Percentiles rank a stretch among this genome's conserved stretches.
phyloP scores from a whole-genome alignment of 2,113 vertebrate species.

The Microtus richardsoni region DNA sequence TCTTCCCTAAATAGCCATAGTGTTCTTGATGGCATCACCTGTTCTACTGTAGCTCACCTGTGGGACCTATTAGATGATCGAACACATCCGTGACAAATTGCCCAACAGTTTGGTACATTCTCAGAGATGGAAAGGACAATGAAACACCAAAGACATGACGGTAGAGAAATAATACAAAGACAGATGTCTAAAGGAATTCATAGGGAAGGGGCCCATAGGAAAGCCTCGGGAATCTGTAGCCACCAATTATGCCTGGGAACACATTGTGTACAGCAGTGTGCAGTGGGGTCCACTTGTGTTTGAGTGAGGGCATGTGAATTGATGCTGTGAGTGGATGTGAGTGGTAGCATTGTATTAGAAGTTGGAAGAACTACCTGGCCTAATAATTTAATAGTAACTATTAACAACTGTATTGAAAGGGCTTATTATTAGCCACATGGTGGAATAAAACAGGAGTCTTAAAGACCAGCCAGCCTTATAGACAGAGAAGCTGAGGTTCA shows the following conservation, averaged over 20 bases:
- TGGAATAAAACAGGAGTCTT: background rate
- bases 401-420: background rate
- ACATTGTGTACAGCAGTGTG: background rate
- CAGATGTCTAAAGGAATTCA: background rate
- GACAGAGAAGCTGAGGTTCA: background rate
- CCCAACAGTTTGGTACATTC: background rate
- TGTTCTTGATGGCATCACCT: background rate
- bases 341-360: background rate
- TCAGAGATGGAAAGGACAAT: background rate
- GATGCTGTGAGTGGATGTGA: background rate
- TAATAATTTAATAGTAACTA: background rate
- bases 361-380: background rate
- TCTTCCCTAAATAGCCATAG: background rate
- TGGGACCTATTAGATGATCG: background rate
- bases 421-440: background rate
- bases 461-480: background rate
- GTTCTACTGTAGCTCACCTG: background rate
- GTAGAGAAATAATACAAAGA: background rate
- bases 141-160: background rate
- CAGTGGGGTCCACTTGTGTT: background rate
- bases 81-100: fast-evolving
- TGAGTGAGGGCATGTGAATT: background rate
- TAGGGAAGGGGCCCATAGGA: background rate
- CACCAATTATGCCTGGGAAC: background rate
- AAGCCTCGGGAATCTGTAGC: background rate